Percentiles rank a stretch among this genome's conserved stretches.
Evolutionary conservation across 2,888 invertebrate genomes (phyloP).

Genomic region (Zaprionus obscuricornis): DNA sequence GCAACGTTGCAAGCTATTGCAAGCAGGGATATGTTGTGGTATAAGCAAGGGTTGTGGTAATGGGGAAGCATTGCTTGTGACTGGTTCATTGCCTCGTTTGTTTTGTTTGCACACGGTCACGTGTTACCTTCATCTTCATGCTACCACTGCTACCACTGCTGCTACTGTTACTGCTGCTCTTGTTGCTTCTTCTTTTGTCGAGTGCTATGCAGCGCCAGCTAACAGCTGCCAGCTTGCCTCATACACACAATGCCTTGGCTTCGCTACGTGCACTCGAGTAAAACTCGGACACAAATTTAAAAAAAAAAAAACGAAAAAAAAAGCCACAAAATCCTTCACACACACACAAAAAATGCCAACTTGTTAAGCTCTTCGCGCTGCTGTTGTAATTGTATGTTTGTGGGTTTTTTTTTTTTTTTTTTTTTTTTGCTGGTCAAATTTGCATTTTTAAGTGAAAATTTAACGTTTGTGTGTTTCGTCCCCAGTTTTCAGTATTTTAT

Average conservation of each 20-base stretch:
- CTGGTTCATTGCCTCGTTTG: constrained; percentile 77
- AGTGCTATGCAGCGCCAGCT: no score
- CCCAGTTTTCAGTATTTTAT: constrained; percentile 39
- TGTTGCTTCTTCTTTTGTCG: no score
- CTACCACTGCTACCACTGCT: not conserved
- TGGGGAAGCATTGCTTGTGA: no score
- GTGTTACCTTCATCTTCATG: constrained; percentile 72
- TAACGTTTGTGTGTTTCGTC: constrained; percentile 43
- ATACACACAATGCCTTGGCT: no score
- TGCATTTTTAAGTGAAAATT: constrained; percentile 71
- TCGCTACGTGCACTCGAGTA: constrained; percentile 52
- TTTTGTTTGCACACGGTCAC: constrained; percentile 78
- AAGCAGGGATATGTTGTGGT: no score
- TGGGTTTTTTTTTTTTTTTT: constrained; percentile 38
- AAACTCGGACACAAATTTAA: constrained; percentile 60
- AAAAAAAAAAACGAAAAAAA: no score
- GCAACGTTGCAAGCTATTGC: constrained; percentile 36
- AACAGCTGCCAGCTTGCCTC: no score
- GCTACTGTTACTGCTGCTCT: no score
- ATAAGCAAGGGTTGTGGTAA: no score
- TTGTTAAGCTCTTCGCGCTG: constrained; percentile 59
- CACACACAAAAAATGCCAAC: constrained; percentile 68
- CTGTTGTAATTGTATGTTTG: constrained; percentile 7
- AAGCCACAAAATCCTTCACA: constrained; percentile 72
- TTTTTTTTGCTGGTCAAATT: constrained; percentile 67